A percentile compares a stretch with the other conserved stretches of the same genome.
These are phyloP conservation scores for Festucalex cinctus DNA, from an alignment of 2,113 vertebrate species.

Conservation along the genomic window DNA sequence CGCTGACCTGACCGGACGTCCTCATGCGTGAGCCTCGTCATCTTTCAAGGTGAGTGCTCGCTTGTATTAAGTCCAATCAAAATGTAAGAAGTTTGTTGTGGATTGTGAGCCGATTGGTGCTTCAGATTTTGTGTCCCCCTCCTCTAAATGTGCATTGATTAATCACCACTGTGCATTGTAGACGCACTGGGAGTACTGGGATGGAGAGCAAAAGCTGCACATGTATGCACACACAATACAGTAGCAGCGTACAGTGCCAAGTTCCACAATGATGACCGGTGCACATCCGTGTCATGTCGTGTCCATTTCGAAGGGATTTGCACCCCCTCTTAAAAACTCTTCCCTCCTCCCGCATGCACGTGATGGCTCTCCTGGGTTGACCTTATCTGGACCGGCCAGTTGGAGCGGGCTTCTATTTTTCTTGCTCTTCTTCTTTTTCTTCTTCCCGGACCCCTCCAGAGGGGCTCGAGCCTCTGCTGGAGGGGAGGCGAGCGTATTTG, in stretches of 20 bases:
- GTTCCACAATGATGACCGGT: slow-evolving; percentile 46
- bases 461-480: slow-evolving; percentile 50
- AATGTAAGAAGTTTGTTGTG: slow-evolving; percentile 36
- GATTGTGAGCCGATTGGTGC: background rate
- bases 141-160: background rate
- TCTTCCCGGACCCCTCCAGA: slow-evolving; percentile 53
- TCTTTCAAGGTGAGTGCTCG: slow-evolving; percentile 60
- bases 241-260: slow-evolving; percentile 32
- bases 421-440: slow-evolving; percentile 55
- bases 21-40: slow-evolving; percentile 47
- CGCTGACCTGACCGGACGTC: slow-evolving; percentile 19
- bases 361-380: slow-evolving; percentile 41
- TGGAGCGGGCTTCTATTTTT: slow-evolving; percentile 66
- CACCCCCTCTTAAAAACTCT: slow-evolving; percentile 51
- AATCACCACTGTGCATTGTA: background rate
- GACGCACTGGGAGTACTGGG: slow-evolving; percentile 34
- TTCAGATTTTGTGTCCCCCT: background rate
- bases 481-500: slow-evolving; percentile 23
- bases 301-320: slow-evolving; percentile 30
- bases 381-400: slow-evolving; percentile 67
- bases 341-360: slow-evolving; percentile 6
- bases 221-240: slow-evolving; percentile 17
- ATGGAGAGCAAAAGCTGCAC: slow-evolving; percentile 46
- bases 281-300: slow-evolving; percentile 45
- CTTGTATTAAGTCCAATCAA: background rate